These are phyloP conservation scores for Felis chaus DNA, from an alignment of 2,113 vertebrate species.

Conservation along the genomic window DNA sequence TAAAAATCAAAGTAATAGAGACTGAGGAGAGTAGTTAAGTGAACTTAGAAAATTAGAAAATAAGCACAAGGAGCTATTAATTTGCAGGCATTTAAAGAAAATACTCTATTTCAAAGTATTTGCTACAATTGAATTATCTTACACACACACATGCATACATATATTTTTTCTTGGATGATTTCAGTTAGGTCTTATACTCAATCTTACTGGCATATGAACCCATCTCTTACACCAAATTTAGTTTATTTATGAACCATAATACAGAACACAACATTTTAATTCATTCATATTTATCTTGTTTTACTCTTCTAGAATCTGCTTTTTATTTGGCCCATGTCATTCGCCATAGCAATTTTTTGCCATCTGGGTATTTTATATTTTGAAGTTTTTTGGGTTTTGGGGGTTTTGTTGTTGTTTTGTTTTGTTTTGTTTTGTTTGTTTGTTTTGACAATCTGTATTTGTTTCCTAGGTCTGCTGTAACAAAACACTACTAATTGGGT, in stretches of 20 bases:
- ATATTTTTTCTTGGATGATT: background rate
- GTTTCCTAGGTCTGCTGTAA: background rate
- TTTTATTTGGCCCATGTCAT: background rate
- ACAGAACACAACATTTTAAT: constrained; percentile 13
- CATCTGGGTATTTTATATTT: background rate
- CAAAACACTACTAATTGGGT: background rate
- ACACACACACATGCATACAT: background rate
- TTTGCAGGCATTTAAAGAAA: background rate
- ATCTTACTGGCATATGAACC: background rate
- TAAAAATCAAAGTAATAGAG: background rate
- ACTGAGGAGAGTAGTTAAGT: background rate
- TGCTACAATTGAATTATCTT: background rate
- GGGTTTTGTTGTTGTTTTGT: background rate
- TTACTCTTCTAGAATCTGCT: background rate
- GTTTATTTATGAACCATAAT: constrained; percentile 32
- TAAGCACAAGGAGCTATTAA: background rate
- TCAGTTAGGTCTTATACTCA: background rate
- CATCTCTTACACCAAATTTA: background rate
- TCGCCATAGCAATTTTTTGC: background rate
- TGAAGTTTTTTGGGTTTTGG: background rate
- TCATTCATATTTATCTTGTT: background rate
- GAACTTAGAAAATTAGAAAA: background rate
- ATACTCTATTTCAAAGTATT: background rate
- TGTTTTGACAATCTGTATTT: background rate
- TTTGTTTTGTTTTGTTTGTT: background rate